Conservation (phyloP, 2,888 invertebrate genomes). For the Iphiclides podalirius region DNA sequence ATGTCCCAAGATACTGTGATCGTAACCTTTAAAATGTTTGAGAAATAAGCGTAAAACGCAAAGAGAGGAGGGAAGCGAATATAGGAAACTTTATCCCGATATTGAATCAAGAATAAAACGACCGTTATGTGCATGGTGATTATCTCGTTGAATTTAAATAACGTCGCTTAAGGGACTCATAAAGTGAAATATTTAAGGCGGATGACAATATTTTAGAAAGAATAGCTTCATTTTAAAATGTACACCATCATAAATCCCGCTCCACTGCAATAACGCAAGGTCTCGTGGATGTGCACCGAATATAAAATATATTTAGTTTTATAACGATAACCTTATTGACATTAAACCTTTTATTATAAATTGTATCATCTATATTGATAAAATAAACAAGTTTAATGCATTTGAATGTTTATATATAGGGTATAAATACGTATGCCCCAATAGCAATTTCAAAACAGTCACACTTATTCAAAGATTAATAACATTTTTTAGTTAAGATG, state of each 20-base stretch:
- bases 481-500: no score
- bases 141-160: constrained; percentile 47
- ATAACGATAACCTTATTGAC: no score
- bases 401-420: no score
- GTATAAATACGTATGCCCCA: no score
- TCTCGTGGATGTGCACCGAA: constrained; percentile 59
- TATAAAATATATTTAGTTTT: no score
- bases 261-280: constrained; percentile 67
- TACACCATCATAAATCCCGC: constrained; percentile 67
- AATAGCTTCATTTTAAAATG: constrained; percentile 77
- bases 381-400: no score
- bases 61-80: constrained; percentile 14
- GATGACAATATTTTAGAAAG: constrained; percentile 77
- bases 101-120: constrained; percentile 42
- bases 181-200: constrained; percentile 75
- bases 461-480: no score
- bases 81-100: constrained; percentile 25
- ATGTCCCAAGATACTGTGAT: no score
- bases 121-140: constrained; percentile 46
- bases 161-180: constrained; percentile 66
- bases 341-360: no score
- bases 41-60: constrained; percentile 15
- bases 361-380: no score
- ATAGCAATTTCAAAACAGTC: no score
- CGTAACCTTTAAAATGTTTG: no score